Evolutionary conservation across 37 sponge, comb jelly and placozoan genomes (phyloP).

Genomic region (Aplysina aerophoba): DNA sequence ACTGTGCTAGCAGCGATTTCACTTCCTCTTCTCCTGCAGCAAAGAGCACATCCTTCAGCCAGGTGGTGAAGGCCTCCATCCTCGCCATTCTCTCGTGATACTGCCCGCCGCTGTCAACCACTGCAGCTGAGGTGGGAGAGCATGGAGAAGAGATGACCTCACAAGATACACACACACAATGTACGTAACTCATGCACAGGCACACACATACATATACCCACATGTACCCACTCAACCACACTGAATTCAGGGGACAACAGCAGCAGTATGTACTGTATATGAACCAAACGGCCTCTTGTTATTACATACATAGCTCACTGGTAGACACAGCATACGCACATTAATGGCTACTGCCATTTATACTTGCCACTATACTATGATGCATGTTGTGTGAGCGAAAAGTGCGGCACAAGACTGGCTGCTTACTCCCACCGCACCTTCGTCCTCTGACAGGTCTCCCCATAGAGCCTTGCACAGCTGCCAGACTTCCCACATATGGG

Average conservation of each 20-base stretch:
- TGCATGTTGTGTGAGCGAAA: no score
- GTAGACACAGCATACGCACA: no score
- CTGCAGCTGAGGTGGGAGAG: not conserved
- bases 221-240: no score
- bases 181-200: not conserved
- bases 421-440: slow-evolving; percentile 24
- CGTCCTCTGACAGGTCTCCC: slow-evolving; percentile 55
- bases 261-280: no score
- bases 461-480: slow-evolving; percentile 68
- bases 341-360: no score
- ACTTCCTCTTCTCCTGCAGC: slow-evolving; percentile 29
- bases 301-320: no score
- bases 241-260: no score
- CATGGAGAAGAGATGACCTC: not conserved
- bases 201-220: not conserved
- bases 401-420: no score
- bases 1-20: not conserved
- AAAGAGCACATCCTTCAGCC: slow-evolving; percentile 57
- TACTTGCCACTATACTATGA: no score
- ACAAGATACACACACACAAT: not conserved
- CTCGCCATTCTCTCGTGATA: slow-evolving; percentile 59
- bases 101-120: slow-evolving; percentile 14
- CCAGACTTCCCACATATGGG: slow-evolving; percentile 39
- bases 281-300: no score
- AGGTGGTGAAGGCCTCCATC: slow-evolving; percentile 42